phyloP scores from a whole-genome alignment of 2,888 invertebrate genomes.

The Pachycephus smyrnensis region DNA sequence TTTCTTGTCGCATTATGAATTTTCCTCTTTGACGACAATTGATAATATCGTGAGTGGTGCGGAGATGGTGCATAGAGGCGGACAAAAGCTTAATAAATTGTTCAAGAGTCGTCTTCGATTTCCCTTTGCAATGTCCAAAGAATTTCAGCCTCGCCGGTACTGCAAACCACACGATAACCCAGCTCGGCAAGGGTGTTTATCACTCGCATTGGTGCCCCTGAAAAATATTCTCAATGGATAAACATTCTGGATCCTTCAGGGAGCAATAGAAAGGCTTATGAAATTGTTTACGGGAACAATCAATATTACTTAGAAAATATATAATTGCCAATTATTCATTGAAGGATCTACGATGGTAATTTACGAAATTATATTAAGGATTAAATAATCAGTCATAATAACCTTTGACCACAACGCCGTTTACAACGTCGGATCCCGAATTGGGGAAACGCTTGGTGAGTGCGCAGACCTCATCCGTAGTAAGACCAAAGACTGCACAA shows the following conservation, averaged over 20 bases:
- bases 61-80: neutral
- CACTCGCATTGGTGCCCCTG: conserved; percentile 75
- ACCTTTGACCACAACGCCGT: conserved; percentile 79
- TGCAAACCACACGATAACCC: conserved; percentile 82
- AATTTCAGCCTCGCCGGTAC: conserved; percentile 84
- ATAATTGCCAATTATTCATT: neutral
- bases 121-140: conserved; percentile 88
- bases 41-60: neutral
- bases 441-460: conserved; percentile 78
- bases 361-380: neutral
- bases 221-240: conserved; percentile 32
- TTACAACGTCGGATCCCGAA: conserved; percentile 74
- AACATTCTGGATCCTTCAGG: neutral
- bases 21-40: neutral
- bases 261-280: no score
- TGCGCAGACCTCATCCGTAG: conserved; percentile 77
- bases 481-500: conserved; percentile 82
- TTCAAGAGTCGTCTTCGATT: conserved; percentile 68
- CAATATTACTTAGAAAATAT: no score
- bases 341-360: neutral
- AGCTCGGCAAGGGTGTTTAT: conserved; percentile 82
- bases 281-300: no score
- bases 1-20: neutral
- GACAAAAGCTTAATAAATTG: neutral
- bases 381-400: conserved; percentile 22